phyloP scores from a whole-genome alignment of 2,113 vertebrate genomes.

The Ciconia boyciana region DNA sequence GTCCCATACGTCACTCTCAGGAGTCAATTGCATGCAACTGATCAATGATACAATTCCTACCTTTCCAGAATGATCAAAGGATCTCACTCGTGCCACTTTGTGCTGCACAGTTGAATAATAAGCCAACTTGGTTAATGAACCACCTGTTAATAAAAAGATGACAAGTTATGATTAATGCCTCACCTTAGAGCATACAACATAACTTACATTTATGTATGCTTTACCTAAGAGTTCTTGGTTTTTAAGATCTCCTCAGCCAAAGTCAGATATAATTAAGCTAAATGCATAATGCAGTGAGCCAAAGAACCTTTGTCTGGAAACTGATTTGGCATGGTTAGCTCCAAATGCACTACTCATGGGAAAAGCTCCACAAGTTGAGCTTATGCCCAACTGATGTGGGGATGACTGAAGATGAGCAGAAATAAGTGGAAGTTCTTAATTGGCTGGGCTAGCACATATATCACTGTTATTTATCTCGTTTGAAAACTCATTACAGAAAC shows the following conservation, averaged over 20 bases:
- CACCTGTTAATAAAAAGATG: constrained; percentile 76
- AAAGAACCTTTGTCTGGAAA: neutral
- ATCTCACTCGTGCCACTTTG: constrained; percentile 95
- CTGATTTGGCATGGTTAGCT: neutral
- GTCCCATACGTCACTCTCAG: neutral
- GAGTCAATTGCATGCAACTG: neutral
- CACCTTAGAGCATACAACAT: neutral
- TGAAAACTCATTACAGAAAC: neutral
- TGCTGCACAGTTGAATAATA: constrained; percentile 99
- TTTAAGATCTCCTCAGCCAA: neutral
- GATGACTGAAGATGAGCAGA: neutral
- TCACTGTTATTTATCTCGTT: neutral
- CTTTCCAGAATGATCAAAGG: constrained; percentile 91
- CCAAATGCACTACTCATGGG: neutral
- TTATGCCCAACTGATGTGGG: neutral
- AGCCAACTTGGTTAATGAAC: constrained; percentile 94
- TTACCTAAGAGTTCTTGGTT: neutral
- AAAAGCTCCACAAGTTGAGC: neutral
- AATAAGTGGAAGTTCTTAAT: neutral
- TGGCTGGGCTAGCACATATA: neutral
- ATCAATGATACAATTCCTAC: constrained; percentile 56
- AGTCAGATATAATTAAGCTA: neutral
- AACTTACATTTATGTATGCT: neutral
- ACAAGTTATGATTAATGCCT: neutral
- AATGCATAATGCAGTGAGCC: neutral